phyloP scores from a whole-genome alignment of 2,113 vertebrate species.

The Erythrocercus mccallii region DNA sequence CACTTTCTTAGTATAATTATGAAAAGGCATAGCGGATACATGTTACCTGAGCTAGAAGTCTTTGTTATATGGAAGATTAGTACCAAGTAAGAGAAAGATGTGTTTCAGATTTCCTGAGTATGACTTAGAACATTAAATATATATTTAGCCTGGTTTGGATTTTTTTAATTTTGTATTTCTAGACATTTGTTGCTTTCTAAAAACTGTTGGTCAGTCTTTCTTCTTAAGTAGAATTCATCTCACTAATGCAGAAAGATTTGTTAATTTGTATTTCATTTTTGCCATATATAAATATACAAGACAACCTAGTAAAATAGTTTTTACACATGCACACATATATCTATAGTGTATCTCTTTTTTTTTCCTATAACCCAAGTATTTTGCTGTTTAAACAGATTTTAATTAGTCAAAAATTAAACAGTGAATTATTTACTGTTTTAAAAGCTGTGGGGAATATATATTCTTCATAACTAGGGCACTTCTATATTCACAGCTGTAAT shows the following conservation, averaged over 20 bases:
- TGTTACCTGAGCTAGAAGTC: not conserved
- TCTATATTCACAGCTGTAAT: not conserved
- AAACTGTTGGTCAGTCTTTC: rapidly evolving
- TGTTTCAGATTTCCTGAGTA: not conserved
- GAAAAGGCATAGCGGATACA: not conserved
- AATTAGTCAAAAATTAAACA: not conserved
- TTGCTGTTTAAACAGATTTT: not conserved
- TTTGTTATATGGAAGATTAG: not conserved
- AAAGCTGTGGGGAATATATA: not conserved
- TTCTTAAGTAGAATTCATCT: not conserved
- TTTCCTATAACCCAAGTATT: not conserved
- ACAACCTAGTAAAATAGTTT: not conserved
- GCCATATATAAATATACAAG: not conserved
- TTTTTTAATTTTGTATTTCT: not conserved
- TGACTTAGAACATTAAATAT: not conserved
- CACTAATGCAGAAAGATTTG: not conserved
- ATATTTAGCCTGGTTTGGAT: not conserved
- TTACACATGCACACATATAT: not conserved
- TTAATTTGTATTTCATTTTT: not conserved
- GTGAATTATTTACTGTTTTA: not conserved
- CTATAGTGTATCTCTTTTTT: not conserved
- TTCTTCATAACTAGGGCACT: not conserved
- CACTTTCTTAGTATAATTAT: not conserved
- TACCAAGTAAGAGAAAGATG: not conserved
- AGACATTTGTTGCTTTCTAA: not conserved